A percentile compares a stretch with the other conserved stretches of the same genome.
Conservation (phyloP, 2,113 vertebrate species). For the Australoheros scitulus region DNA sequence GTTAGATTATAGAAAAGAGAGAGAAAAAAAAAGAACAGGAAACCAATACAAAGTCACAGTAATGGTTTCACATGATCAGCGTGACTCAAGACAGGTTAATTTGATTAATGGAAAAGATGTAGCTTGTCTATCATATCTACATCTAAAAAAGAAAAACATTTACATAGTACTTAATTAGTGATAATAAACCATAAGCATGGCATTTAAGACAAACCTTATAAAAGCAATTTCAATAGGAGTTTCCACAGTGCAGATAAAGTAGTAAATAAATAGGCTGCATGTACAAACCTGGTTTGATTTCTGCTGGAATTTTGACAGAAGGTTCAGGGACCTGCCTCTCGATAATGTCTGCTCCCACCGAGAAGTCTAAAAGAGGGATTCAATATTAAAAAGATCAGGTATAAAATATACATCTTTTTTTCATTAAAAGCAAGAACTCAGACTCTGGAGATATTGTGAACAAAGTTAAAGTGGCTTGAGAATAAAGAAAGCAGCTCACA, state of each 20-base stretch:
- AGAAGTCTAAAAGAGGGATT: constrained; percentile 52
- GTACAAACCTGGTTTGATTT: constrained; percentile 69
- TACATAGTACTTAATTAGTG: neutral
- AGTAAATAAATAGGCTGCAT: neutral
- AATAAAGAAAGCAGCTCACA: neutral
- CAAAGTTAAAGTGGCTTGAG: neutral
- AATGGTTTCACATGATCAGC: neutral
- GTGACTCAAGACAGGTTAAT: neutral
- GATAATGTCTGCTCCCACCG: constrained; percentile 35
- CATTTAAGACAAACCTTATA: neutral
- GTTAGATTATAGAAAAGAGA: neutral
- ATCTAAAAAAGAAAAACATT: neutral
- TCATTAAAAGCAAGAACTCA: neutral
- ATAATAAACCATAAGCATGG: neutral
- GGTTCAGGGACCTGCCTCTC: constrained; percentile 47
- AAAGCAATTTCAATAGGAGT: neutral
- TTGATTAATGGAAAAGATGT: neutral
- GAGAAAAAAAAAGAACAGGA: too few relatives aligned
- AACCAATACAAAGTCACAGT: neutral
- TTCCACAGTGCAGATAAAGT: neutral
- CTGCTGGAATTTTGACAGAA: constrained; percentile 42
- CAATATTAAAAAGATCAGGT: neutral
- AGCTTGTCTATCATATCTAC: too few relatives aligned
- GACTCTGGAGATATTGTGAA: neutral
- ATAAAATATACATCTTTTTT: neutral